Percentiles rank a stretch among this genome's conserved stretches.
These are phyloP conservation scores for Ophraella communa DNA, from an alignment of 2,888 invertebrate genomes.

Conservation along the genomic window DNA sequence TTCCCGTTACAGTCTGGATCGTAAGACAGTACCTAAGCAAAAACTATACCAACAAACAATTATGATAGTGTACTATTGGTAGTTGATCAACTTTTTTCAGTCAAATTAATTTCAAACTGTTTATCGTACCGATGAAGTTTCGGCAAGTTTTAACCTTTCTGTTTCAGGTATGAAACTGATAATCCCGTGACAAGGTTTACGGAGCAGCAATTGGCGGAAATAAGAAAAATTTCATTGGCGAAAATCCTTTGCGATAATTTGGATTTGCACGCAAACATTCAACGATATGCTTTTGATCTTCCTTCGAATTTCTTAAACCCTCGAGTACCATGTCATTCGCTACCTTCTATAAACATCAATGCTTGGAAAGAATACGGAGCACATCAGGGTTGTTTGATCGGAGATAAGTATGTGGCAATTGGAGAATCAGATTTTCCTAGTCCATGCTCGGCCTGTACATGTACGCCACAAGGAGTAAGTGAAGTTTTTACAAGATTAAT, in stretches of 20 bases:
- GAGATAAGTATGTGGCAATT: constrained; percentile 76
- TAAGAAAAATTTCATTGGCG: constrained; percentile 84
- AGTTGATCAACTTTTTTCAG: too few species aligned
- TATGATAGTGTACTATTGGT: too few species aligned
- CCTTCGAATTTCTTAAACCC: constrained; percentile 93
- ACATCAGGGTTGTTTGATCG: constrained; percentile 80
- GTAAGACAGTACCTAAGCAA: too few species aligned
- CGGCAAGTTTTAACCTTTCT: too few species aligned
- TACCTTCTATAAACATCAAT: constrained; percentile 80
- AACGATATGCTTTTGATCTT: constrained; percentile 87
- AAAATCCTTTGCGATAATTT: constrained; percentile 90
- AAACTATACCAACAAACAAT: too few species aligned
- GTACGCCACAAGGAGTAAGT: constrained; percentile 85
- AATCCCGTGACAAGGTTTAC: constrained; percentile 80
- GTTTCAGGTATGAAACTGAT: constrained; percentile 80
- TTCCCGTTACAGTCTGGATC: too few species aligned
- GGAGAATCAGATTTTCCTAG: constrained; percentile 87
- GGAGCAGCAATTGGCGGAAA: constrained; percentile 85
- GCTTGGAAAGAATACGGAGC: constrained; percentile 79
- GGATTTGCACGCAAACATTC: constrained; percentile 84
- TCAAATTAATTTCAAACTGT: not conserved
- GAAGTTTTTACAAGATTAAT: too few species aligned
- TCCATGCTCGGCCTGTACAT: constrained; percentile 89
- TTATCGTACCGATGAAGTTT: not conserved
- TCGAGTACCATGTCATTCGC: constrained; percentile 76